Conservation (phyloP, 2,113 vertebrate genomes). For the Neolamprologus hecqui region DNA sequence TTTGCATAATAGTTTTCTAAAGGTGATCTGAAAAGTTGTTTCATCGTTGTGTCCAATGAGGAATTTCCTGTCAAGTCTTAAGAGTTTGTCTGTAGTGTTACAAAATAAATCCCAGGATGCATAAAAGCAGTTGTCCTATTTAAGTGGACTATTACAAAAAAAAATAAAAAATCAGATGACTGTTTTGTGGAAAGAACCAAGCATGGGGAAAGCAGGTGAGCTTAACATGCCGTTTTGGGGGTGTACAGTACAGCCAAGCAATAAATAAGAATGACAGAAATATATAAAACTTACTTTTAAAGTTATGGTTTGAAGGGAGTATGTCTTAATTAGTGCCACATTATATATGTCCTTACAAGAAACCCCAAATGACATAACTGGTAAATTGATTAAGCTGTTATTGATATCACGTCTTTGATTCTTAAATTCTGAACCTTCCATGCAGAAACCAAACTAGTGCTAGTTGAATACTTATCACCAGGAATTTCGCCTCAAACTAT, state of each 20-base stretch:
- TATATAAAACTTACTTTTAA: not conserved
- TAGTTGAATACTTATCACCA: not conserved
- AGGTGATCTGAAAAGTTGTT: conserved; percentile 17
- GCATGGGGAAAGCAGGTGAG: not conserved
- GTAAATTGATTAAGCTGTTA: not conserved
- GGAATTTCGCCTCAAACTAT: not conserved
- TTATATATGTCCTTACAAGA: not conserved
- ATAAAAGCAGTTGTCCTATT: conserved; percentile 13
- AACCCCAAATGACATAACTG: not conserved
- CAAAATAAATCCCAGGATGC: conserved; percentile 50
- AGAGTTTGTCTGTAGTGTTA: conserved; percentile 31
- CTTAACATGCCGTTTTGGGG: not conserved
- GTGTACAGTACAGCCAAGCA: not conserved
- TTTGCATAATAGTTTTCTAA: conserved; percentile 40
- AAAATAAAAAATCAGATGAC: not conserved
- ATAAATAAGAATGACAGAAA: not conserved
- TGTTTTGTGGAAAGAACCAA: not conserved
- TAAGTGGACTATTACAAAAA: not conserved
- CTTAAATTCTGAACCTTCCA: not conserved
- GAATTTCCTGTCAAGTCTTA: conserved; percentile 34
- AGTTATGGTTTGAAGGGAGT: not conserved
- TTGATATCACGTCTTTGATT: not conserved
- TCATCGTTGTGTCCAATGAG: conserved; percentile 12
- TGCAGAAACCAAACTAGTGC: not conserved
- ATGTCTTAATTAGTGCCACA: not conserved